phyloP scores from a whole-genome alignment of 2,113 vertebrate genomes.

The Murina feae region DNA sequence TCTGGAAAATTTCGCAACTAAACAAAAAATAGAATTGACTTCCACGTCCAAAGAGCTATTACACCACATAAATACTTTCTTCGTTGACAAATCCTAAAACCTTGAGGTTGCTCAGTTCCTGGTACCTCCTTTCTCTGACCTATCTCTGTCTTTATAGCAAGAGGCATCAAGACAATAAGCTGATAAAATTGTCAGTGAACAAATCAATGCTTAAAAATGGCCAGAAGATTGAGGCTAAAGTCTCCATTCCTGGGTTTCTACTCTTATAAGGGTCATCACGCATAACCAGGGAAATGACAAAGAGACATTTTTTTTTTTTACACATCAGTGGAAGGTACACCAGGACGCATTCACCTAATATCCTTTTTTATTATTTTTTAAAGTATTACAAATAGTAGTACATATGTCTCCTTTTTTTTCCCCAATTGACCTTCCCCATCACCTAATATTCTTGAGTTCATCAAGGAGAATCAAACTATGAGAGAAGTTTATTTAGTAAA shows the following conservation, averaged over 20 bases:
- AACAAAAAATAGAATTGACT: not conserved
- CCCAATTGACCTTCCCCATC: no score
- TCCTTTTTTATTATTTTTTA: not conserved
- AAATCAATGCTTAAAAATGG: not conserved
- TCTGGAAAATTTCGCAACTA: not conserved
- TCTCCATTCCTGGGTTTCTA: not conserved
- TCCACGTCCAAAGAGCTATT: not conserved
- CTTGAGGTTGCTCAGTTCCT: not conserved
- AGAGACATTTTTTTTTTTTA: not conserved
- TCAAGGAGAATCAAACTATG: not conserved
- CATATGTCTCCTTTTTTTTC: no score
- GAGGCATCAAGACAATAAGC: not conserved
- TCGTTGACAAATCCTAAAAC: not conserved
- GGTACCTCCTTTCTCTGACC: not conserved
- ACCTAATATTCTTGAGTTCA: not conserved
- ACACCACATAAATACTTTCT: not conserved
- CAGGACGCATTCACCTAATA: not conserved
- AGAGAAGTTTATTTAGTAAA: not conserved
- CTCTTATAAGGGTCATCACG: not conserved
- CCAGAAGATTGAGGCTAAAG: not conserved
- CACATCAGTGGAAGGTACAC: not conserved
- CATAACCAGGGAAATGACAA: not conserved
- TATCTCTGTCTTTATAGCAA: not conserved
- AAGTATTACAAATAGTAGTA: no score
- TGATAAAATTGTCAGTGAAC: not conserved